phyloP scores from a whole-genome alignment of 1,140 invertebrate genomes.

The Gonioctena quinquepunctata region DNA sequence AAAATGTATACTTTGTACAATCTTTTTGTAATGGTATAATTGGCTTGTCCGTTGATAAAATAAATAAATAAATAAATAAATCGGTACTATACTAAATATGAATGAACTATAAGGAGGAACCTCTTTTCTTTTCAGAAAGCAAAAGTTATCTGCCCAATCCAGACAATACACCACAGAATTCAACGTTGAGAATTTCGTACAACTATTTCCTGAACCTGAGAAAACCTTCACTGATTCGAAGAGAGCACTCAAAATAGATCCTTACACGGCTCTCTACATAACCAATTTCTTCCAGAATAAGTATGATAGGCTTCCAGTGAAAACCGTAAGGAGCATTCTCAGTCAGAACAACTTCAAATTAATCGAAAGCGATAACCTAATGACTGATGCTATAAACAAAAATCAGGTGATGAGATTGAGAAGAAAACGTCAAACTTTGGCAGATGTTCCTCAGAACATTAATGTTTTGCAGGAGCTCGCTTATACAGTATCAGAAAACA shows the following conservation, averaged over 20 bases:
- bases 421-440: conserved; percentile 3
- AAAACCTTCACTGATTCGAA: conserved; percentile 23
- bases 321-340: neutral
- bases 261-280: conserved; percentile 12
- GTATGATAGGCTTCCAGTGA: conserved; percentile 15
- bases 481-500: too few species aligned
- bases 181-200: conserved; percentile 59
- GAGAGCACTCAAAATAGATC: neutral
- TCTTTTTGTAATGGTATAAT: too few species aligned
- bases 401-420: conserved; percentile 43
- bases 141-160: conserved; percentile 49
- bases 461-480: conserved; percentile 57
- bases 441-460: conserved; percentile 49
- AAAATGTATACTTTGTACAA: too few species aligned
- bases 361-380: conserved; percentile 48
- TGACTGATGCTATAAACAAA: conserved; percentile 30
- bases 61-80: too few species aligned
- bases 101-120: too few species aligned
- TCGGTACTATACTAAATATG: too few species aligned
- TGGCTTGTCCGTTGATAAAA: too few species aligned
- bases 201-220: conserved; percentile 22
- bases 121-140: conserved; percentile 25
- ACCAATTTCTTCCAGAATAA: conserved; percentile 14
- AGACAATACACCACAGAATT: conserved; percentile 58
- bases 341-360: conserved; percentile 34